Evolutionary conservation across 2,113 vertebrate species (phyloP).

Genomic region (Calonectris borealis): DNA sequence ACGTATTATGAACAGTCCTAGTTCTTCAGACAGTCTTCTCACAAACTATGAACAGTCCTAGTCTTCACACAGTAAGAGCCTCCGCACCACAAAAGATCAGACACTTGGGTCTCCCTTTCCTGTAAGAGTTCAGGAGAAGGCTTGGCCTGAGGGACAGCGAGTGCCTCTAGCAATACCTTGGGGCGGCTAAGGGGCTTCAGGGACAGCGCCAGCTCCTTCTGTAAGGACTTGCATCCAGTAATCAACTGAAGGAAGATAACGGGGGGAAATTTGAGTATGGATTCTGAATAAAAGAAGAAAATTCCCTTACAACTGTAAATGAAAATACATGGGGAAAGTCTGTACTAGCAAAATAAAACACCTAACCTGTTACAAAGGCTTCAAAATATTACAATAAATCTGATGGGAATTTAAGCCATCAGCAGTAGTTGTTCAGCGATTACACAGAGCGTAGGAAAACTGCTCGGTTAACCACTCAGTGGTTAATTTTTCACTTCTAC

Average conservation of each 20-base stretch:
- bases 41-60: background rate
- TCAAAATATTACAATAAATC: background rate
- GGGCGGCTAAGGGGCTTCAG: background rate
- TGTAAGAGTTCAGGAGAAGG: background rate
- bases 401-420: background rate
- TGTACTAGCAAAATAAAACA: background rate
- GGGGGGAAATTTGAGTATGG: background rate
- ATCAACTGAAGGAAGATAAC: background rate
- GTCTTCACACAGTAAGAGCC: background rate
- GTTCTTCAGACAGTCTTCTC: background rate
- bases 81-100: background rate
- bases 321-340: background rate
- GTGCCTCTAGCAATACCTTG: background rate
- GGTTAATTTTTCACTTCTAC: background rate
- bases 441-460: background rate
- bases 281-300: background rate
- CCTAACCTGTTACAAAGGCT: background rate
- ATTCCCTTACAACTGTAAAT: background rate
- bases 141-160: background rate
- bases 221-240: background rate
- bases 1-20: background rate
- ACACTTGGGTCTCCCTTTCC: background rate
- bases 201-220: background rate
- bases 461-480: background rate
- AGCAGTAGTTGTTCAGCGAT: background rate